A percentile compares a stretch with the other conserved stretches of the same genome.
Conservation (phyloP, 2,888 invertebrate species). For the Mesorhabditis belari region DNA sequence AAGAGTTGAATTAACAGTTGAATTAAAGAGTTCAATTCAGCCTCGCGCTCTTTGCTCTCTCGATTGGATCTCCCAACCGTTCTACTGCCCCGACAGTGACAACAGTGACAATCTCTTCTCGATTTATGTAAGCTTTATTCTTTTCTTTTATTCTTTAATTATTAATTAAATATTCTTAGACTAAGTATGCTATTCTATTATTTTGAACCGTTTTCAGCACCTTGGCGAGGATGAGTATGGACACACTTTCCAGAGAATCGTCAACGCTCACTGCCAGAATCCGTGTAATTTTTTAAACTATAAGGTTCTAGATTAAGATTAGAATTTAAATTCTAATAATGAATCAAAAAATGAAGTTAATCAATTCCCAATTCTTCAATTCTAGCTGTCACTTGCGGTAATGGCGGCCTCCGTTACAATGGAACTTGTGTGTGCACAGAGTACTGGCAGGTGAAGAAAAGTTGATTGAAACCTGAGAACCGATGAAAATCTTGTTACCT, state of each 20-base stretch:
- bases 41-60: slow-evolving; percentile 22
- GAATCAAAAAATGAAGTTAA: neutral
- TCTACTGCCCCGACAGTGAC: slow-evolving; percentile 28
- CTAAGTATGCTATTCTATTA: neutral
- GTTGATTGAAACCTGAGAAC: neutral
- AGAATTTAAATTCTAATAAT: neutral
- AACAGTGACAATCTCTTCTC: slow-evolving; percentile 9
- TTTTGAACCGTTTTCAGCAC: slow-evolving; percentile 9
- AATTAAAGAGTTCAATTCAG: too few relatives aligned
- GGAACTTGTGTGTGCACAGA: slow-evolving; percentile 37
- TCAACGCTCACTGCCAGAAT: slow-evolving; percentile 18
- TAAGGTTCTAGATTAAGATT: neutral
- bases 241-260: slow-evolving; percentile 37
- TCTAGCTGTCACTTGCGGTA: slow-evolving; percentile 19
- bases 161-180: neutral
- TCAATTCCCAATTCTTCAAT: neutral
- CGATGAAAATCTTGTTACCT: neutral
- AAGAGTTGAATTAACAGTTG: too few relatives aligned
- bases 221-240: slow-evolving; percentile 42
- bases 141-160: slow-evolving; percentile 1
- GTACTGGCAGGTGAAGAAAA: slow-evolving; percentile 29
- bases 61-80: slow-evolving; percentile 28
- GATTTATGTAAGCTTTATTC: slow-evolving; percentile 16
- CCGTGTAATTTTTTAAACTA: neutral
- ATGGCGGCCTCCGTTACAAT: slow-evolving; percentile 33